Evolutionary conservation across 2,888 invertebrate genomes (phyloP).

Genomic region (Chaetogeoica ovagalla): DNA sequence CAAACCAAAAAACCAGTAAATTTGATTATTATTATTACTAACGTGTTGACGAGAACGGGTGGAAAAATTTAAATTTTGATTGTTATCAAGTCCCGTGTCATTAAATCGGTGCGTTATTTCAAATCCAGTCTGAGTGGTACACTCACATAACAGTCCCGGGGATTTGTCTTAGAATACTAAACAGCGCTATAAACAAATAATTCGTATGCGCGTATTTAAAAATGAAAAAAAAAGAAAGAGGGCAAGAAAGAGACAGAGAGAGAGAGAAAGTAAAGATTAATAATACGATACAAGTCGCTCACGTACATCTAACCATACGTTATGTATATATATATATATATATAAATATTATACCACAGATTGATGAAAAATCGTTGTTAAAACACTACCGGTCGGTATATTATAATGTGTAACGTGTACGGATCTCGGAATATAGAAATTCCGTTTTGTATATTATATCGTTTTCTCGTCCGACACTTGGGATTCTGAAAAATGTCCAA

Average conservation of each 20-base stretch:
- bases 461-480: no score
- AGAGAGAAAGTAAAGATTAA: neutral
- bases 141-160: no score
- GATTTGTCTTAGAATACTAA: neutral
- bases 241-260: neutral
- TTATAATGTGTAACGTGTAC: no score
- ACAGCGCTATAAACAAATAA: slow-evolving; percentile 2
- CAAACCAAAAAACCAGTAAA: neutral
- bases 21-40: neutral
- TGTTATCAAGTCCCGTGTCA: neutral
- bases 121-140: neutral
- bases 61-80: neutral
- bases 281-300: neutral
- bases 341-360: neutral
- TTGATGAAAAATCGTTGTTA: neutral
- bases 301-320: neutral
- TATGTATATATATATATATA: neutral
- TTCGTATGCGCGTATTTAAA: neutral
- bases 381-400: neutral
- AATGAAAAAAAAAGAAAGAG: no score
- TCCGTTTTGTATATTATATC: no score
- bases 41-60: neutral
- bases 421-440: no score
- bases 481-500: no score
- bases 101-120: neutral